A percentile compares a stretch with the other conserved stretches of the same genome.
phyloP scores from a whole-genome alignment of 2,113 vertebrate species.

The Stictonetta naevosa region DNA sequence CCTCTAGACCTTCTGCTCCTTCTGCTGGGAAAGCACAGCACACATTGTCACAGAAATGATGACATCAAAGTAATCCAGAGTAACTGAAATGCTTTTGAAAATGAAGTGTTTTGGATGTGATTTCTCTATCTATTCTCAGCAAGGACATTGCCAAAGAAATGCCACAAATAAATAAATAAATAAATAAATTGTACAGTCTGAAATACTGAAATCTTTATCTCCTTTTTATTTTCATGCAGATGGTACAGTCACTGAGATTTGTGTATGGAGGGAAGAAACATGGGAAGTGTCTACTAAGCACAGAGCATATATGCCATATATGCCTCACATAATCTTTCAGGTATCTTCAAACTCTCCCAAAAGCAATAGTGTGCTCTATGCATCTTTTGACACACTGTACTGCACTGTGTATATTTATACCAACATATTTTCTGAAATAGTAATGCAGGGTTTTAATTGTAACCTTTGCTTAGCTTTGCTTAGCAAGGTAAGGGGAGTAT shows the following conservation, averaged over 20 bases:
- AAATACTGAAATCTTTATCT: neutral
- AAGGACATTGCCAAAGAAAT: neutral
- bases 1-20: constrained; percentile 48
- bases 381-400: neutral
- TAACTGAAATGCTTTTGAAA: constrained; percentile 27
- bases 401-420: neutral
- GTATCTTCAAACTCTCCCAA: neutral
- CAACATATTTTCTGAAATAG: neutral
- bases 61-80: constrained; percentile 48
- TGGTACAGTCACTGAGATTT: neutral
- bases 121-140: neutral
- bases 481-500: neutral
- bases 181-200: neutral
- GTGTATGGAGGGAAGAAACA: neutral
- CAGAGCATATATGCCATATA: rapidly evolving
- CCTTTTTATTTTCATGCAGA: neutral
- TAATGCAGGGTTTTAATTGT: neutral
- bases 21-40: constrained; percentile 36
- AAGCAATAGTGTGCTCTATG: neutral
- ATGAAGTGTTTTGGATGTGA: neutral
- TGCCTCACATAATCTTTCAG: neutral
- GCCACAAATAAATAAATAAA: neutral
- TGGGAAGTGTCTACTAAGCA: neutral
- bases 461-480: neutral
- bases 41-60: constrained; percentile 57